Conservation (phyloP, 2,888 invertebrate species). For the Alviniconcha strummeri region DNA sequence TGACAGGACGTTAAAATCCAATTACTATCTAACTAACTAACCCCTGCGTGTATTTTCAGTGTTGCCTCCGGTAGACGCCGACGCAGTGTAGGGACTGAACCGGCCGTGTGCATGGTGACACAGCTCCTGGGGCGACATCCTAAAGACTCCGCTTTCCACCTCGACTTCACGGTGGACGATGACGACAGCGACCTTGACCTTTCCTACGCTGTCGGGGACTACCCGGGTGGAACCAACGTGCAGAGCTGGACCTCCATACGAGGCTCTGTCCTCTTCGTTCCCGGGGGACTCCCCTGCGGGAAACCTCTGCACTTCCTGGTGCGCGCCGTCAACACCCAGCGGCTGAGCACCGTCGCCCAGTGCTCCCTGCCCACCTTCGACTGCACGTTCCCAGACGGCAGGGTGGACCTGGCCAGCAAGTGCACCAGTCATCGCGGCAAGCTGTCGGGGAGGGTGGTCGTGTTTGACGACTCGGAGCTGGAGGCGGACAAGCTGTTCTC, state of each 20-base stretch:
- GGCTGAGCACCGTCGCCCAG: conserved; percentile 43
- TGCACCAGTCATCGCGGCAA: conserved; percentile 53
- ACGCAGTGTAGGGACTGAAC: background rate
- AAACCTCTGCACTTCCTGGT: conserved; percentile 60
- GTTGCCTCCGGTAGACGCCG: background rate
- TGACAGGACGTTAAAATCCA: no score
- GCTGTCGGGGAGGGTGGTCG: conserved; percentile 49
- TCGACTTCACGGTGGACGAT: conserved; percentile 4
- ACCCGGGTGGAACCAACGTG: conserved; percentile 17
- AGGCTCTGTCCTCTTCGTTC: conserved; percentile 42
- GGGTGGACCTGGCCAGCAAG: conserved; percentile 52
- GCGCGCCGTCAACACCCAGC: conserved; percentile 56
- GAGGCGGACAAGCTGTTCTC: conserved; percentile 35
- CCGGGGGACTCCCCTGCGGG: conserved; percentile 46
- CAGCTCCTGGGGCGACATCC: conserved; percentile 24
- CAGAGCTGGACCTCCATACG: conserved; percentile 21
- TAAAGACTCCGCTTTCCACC: conserved; percentile 10
- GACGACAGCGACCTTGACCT: conserved; percentile 22
- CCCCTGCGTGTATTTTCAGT: no score
- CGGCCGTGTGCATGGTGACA: conserved; percentile 9
- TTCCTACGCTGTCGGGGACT: conserved; percentile 27
- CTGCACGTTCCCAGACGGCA: conserved; percentile 55
- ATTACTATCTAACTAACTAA: no score
- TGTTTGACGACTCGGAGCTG: conserved; percentile 57
- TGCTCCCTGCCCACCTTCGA: conserved; percentile 58